phyloP scores from a whole-genome alignment of 2,888 invertebrate species.

The Antheraea assamensis region DNA sequence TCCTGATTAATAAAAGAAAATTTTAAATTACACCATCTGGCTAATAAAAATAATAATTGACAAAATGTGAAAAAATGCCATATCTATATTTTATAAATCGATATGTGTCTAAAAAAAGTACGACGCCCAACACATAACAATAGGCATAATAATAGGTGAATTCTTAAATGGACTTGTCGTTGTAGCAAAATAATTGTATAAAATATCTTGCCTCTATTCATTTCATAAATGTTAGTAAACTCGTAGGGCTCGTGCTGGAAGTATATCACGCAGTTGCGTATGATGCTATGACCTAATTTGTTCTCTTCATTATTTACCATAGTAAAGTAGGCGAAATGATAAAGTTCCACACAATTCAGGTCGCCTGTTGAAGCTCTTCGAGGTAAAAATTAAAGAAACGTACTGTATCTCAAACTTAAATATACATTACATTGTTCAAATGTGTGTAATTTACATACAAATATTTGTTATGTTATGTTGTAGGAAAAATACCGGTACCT shows the following conservation, averaged over 20 bases:
- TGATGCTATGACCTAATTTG: conserved; percentile 38
- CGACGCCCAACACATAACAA: background rate
- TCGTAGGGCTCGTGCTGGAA: conserved; percentile 1
- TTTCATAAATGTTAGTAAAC: conserved; percentile 4
- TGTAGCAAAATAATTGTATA: background rate
- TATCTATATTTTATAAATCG: background rate
- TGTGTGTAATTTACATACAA: background rate
- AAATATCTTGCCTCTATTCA: background rate
- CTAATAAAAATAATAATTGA: too few species aligned
- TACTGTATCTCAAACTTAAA: conserved; percentile 1
- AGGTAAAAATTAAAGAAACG: conserved; percentile 13
- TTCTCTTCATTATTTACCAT: conserved; percentile 44
- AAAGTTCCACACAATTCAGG: conserved; percentile 34
- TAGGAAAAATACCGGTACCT: too few species aligned
- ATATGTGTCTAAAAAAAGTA: background rate
- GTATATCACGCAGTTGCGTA: conserved; percentile 11
- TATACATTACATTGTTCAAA: background rate
- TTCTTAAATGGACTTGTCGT: background rate
- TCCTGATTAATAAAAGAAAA: background rate
- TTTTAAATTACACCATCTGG: background rate
- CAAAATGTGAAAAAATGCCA: background rate
- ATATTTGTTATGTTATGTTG: background rate
- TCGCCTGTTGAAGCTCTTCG: conserved; percentile 29
- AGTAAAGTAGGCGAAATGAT: conserved; percentile 41
- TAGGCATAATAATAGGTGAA: background rate